Conservation (phyloP, 2,888 invertebrate species). For the Unio pictorum region DNA sequence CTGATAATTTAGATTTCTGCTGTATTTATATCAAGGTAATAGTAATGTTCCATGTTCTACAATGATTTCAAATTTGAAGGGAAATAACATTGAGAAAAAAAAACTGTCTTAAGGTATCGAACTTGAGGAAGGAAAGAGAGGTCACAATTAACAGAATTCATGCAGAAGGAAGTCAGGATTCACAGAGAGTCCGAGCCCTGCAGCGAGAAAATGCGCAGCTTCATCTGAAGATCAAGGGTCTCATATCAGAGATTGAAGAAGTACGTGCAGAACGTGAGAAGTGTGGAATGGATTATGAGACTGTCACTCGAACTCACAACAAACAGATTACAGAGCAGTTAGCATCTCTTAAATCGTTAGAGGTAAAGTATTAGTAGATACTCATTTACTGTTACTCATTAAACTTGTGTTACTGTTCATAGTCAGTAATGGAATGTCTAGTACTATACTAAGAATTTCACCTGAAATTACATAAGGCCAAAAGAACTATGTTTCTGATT, state of each 20-base stretch:
- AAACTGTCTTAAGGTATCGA: constrained; percentile 53
- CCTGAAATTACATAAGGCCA: no score
- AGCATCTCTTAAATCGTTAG: constrained; percentile 61
- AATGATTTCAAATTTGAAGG: no score
- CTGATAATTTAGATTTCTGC: no score
- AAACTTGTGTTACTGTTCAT: constrained; percentile 1
- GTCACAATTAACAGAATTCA: constrained; percentile 58
- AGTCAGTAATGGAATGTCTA: neutral
- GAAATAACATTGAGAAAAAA: neutral
- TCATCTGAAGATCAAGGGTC: constrained; percentile 63
- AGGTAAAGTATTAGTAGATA: constrained; percentile 50
- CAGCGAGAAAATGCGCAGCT: constrained; percentile 69
- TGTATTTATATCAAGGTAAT: neutral
- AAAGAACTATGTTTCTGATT: no score
- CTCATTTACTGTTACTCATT: neutral
- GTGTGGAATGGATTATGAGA: constrained; percentile 63
- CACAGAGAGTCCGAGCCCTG: constrained; percentile 58
- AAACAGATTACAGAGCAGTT: constrained; percentile 66
- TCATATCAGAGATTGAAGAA: constrained; percentile 69
- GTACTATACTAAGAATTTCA: neutral
- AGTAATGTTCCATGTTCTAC: no score
- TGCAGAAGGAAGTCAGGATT: constrained; percentile 58
- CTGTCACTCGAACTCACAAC: constrained; percentile 59
- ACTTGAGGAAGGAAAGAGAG: constrained; percentile 67
- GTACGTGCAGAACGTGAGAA: constrained; percentile 65